Conservation (phyloP, 2,797 vertebrate species). For the Borostomias antarcticus region DNA sequence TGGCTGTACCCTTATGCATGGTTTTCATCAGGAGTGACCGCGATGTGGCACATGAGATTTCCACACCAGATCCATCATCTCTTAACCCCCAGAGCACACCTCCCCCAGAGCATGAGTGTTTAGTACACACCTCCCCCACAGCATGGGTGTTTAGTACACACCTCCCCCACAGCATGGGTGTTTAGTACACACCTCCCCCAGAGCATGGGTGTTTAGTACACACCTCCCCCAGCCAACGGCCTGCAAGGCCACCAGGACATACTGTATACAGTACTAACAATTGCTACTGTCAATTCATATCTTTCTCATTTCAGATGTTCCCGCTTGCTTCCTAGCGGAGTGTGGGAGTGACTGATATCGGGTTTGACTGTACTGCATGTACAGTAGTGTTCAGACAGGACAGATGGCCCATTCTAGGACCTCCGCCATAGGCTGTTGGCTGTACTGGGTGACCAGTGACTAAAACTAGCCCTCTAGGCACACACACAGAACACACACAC, state of each 20-base stretch:
- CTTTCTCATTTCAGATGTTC: constrained; percentile 33
- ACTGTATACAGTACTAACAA: constrained; percentile 37
- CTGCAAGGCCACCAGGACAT: constrained; percentile 37
- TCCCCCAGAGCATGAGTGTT: background rate
- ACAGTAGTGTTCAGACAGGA: background rate
- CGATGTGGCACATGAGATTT: constrained; percentile 42
- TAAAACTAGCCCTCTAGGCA: background rate
- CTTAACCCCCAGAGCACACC: constrained; percentile 24
- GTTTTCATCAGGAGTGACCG: constrained; percentile 55
- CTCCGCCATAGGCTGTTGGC: background rate
- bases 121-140: too few species aligned
- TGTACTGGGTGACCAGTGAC: background rate
- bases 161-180: too few species aligned
- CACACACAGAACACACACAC: background rate
- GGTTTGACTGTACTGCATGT: background rate
- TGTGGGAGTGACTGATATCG: background rate
- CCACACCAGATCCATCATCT: constrained; percentile 52
- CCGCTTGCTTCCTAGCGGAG: background rate
- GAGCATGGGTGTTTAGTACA: constrained; percentile 55
- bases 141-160: too few species aligned
- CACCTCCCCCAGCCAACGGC: constrained; percentile 45
- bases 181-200: constrained; percentile 55
- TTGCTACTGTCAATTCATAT: constrained; percentile 30
- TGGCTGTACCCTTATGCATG: constrained; percentile 50
- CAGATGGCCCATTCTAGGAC: constrained; percentile 2